Evolutionary conservation across 92 coral and sea anemone species (phyloP).

Genomic region (Scolanthus callimorphus): DNA sequence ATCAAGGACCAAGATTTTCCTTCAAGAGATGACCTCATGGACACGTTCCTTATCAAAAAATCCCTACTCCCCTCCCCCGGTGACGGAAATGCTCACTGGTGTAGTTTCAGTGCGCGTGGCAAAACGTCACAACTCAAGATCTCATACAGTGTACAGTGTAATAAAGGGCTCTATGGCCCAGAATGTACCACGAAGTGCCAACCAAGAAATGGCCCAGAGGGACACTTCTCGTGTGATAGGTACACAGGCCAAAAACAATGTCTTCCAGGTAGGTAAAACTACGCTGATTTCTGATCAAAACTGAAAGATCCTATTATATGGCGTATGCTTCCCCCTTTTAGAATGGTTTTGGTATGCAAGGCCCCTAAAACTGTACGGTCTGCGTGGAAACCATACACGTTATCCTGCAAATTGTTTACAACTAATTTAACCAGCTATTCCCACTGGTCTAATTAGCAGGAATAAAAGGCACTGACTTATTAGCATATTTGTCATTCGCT

Average conservation of each 20-base stretch:
- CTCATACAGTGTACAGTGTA: slow-evolving; percentile 1
- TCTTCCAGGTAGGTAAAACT: slow-evolving; percentile 7
- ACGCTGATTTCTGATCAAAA: no score
- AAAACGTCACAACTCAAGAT: neutral
- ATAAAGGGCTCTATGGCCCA: neutral
- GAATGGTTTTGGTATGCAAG: no score
- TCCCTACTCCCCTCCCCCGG: slow-evolving; percentile 4
- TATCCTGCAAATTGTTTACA: no score
- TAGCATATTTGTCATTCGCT: no score
- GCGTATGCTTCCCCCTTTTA: no score
- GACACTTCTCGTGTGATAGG: neutral
- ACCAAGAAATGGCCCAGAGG: neutral
- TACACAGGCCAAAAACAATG: neutral
- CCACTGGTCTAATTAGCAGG: no score
- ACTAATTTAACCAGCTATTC: no score
- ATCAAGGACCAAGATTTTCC: neutral
- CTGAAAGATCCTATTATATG: no score
- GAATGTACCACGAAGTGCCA: slow-evolving; percentile 4
- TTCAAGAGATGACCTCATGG: neutral
- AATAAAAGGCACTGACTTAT: no score
- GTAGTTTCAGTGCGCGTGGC: neutral
- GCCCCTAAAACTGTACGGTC: no score
- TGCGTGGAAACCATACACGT: no score
- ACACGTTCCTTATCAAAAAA: neutral
- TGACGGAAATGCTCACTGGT: neutral